These are phyloP conservation scores for Chiloscyllium punctatum DNA, from an alignment of 2,797 vertebrate species.

Conservation along the genomic window DNA sequence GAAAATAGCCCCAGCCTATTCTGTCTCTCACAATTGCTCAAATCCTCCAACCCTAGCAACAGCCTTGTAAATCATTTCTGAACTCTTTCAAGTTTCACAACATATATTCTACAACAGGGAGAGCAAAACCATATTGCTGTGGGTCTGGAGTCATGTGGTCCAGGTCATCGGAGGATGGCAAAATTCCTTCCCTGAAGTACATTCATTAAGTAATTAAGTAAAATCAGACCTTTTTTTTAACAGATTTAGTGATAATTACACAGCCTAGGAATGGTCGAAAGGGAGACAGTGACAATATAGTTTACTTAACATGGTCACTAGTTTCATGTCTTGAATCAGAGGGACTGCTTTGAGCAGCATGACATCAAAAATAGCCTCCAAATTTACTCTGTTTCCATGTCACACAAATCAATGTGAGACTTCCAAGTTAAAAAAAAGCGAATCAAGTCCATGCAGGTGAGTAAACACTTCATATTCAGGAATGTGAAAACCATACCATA, in stretches of 20 bases:
- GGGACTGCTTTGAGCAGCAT: background rate
- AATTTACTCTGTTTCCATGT: background rate
- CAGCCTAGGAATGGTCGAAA: background rate
- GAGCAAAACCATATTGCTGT: no score
- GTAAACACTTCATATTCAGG: background rate
- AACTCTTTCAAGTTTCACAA: no score
- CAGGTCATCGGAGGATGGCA: no score
- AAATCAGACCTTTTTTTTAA: background rate
- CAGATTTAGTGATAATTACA: background rate
- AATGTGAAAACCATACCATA: background rate
- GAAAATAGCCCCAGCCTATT: no score
- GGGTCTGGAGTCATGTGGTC: no score
- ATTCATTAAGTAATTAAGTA: background rate
- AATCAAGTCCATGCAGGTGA: background rate
- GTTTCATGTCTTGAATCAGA: background rate
- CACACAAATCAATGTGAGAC: background rate
- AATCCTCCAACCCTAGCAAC: no score
- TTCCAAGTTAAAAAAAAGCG: no score
- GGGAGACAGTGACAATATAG: background rate
- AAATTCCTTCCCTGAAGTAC: no score
- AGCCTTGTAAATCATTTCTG: no score
- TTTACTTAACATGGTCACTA: background rate
- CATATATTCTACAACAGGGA: no score
- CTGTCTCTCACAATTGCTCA: no score
- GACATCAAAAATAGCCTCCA: background rate